These are phyloP conservation scores for Oreortyx pictus DNA, from an alignment of 2,797 vertebrate genomes.

Conservation along the genomic window DNA sequence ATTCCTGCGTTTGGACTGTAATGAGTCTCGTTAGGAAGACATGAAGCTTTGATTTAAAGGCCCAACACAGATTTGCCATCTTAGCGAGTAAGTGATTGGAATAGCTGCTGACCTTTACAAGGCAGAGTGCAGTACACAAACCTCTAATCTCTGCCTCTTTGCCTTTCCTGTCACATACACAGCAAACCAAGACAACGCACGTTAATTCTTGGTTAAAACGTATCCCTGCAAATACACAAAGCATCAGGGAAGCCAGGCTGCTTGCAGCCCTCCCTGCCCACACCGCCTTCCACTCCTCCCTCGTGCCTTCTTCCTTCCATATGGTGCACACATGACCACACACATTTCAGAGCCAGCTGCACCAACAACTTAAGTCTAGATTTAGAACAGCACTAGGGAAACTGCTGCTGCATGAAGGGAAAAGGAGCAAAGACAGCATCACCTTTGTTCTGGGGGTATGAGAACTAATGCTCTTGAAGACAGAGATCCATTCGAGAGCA, in stretches of 20 bases:
- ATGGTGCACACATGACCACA: neutral
- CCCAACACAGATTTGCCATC: neutral
- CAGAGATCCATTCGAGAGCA: neutral
- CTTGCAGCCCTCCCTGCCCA: neutral
- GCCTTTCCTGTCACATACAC: neutral
- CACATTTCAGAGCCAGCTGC: constrained; percentile 1
- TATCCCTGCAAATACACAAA: neutral
- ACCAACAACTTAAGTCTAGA: neutral
- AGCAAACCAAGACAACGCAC: neutral
- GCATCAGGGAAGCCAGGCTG: neutral
- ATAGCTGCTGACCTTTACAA: neutral
- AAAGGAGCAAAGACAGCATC: neutral
- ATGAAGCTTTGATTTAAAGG: neutral
- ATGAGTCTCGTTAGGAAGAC: neutral
- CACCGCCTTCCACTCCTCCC: neutral
- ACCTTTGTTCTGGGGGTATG: neutral
- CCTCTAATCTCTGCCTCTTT: neutral
- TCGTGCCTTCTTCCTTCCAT: neutral
- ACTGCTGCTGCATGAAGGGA: neutral
- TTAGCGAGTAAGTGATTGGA: neutral
- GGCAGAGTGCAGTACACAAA: neutral
- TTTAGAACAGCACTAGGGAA: neutral
- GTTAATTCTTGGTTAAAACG: neutral
- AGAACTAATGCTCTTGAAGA: neutral
- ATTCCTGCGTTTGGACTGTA: neutral